Percentiles rank a stretch among this genome's conserved stretches.
Conservation (phyloP, 2,888 invertebrate species). For the Euzophera pinguis region DNA sequence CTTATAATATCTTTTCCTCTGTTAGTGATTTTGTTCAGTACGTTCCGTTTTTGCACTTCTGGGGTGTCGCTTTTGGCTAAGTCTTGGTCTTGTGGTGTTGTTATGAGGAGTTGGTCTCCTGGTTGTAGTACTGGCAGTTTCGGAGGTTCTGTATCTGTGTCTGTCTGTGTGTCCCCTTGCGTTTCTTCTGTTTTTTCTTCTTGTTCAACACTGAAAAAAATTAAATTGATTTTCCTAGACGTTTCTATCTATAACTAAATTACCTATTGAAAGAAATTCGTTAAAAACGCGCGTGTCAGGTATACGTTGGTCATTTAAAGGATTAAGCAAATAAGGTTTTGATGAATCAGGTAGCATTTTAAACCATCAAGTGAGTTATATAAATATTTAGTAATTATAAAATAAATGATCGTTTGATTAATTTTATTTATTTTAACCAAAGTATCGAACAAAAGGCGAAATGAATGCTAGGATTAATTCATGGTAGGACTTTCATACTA, state of each 20-base stretch:
- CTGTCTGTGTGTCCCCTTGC: conserved; percentile 24
- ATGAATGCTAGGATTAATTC: no score
- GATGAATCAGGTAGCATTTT: not conserved
- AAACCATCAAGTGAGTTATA: no score
- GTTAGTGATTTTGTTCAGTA: conserved; percentile 65
- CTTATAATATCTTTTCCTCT: conserved; percentile 70
- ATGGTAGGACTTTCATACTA: no score
- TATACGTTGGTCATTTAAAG: no score
- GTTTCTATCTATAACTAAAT: no score
- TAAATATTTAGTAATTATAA: no score
- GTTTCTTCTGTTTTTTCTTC: conserved; percentile 27
- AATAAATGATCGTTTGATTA: no score
- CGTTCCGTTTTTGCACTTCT: conserved; percentile 58
- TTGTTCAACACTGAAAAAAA: conserved; percentile 34
- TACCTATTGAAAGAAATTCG: no score
- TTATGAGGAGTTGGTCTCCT: conserved; percentile 82
- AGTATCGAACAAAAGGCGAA: no score
- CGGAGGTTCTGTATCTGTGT: conserved; percentile 32
- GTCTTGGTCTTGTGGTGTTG: conserved; percentile 37
- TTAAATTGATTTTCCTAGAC: conserved; percentile 10
- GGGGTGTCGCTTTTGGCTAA: conserved; percentile 38
- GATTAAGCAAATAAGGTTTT: no score
- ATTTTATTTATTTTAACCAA: no score
- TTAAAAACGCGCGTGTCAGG: no score
- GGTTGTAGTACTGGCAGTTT: conserved; percentile 80